phyloP scores from a whole-genome alignment of 2,797 vertebrate species.

The Chanos chanos region DNA sequence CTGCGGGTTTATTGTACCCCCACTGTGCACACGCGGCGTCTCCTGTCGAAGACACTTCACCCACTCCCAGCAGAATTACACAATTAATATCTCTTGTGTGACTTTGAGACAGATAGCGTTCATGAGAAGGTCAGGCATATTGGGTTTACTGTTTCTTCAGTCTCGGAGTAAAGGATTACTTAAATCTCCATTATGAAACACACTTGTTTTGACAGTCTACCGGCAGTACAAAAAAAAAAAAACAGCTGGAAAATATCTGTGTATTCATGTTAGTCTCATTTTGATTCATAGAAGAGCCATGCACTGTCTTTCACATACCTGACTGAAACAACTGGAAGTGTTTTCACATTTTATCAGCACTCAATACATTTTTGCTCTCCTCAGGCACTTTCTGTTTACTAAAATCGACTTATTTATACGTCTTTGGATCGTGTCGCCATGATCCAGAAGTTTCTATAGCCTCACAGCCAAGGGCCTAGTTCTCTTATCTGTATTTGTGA shows the following conservation, averaged over 20 bases:
- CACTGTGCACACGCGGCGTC: constrained; percentile 31
- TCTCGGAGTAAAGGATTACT: constrained; percentile 54
- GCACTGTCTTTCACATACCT: too few species aligned
- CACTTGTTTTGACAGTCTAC: background rate
- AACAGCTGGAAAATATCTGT: background rate
- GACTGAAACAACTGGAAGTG: background rate
- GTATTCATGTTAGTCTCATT: background rate
- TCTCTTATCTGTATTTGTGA: constrained; percentile 62
- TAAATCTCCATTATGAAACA: constrained; percentile 52
- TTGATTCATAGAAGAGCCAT: too few species aligned
- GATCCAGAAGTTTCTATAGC: constrained; percentile 16
- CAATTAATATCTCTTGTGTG: constrained; percentile 69
- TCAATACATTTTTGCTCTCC: too few species aligned
- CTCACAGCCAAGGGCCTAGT: constrained; percentile 25
- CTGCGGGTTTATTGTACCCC: constrained; percentile 44
- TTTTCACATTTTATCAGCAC: background rate
- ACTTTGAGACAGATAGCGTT: constrained; percentile 59
- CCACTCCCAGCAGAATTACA: constrained; percentile 57
- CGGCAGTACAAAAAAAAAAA: background rate
- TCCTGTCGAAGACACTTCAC: constrained; percentile 27
- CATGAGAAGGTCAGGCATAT: constrained; percentile 57
- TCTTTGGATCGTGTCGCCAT: too few species aligned
- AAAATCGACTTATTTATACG: too few species aligned
- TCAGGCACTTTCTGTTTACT: too few species aligned
- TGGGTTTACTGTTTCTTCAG: constrained; percentile 60